Base-by-base conservation (phyloP, 2,888 invertebrate genomes). In the Leptopilina drosophilae region DNA sequence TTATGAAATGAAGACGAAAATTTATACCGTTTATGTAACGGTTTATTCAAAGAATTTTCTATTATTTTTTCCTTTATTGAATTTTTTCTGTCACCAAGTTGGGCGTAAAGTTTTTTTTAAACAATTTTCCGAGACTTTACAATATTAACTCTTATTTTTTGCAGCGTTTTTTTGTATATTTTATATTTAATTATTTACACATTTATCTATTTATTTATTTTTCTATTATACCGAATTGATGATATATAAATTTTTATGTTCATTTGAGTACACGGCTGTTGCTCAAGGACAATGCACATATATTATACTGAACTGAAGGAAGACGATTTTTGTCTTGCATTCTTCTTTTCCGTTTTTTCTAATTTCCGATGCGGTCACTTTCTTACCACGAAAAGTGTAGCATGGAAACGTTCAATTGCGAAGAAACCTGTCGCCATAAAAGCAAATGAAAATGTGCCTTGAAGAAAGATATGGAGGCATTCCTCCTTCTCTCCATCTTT, bases 351-450 rank as follows among this genome's bases (percentile, higher is more conserved):
- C 9, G 79, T 81, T 77, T 64, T 26, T 64, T 40, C 75, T 78
- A 81, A 82, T 82, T 82, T 82, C 79, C 82, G 78, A 82, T 62
- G 73, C 79, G 64, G 78, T 76, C 77, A 81, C 80, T 83, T 83
- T 83, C 83, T 78, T 83, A 81, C 33, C 77, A 79, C 77, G 78
- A 77, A 80, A 83, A 81, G 82, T 78, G 77, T 69, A 78, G 79
- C 65, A 66, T 78, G 76, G 81, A 84, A 82, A 76, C 78, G 77
- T 78, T 78, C 77, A 80, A 81, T 77, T 67, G 69, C 33, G 75
- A 79, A 81, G 83, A 80, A 82, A 84, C 81, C 80, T 81, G 80
- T 83, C 79, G 81, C 80, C 81, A 82, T 82, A 82, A 64, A 64
- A 69, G 69, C 69, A 69, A 69, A 69, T 76, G 62, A 76, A 64